Evolutionary conservation across 2,797 vertebrate species (phyloP).

Genomic region (Aratinga solstitialis): DNA sequence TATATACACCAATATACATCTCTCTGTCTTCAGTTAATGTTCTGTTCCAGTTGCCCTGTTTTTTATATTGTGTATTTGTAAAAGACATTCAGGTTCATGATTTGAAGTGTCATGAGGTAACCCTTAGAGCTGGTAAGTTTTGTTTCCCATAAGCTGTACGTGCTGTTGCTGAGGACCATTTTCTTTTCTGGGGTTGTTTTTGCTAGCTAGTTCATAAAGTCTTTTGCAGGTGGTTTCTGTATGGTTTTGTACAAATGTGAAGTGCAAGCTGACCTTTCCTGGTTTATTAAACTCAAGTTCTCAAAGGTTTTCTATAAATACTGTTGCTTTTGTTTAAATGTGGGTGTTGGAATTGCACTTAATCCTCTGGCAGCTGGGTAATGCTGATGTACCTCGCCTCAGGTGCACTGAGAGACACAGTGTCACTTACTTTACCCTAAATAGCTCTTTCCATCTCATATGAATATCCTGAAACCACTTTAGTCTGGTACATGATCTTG

Average conservation of each 20-base stretch:
- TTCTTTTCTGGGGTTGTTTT: constrained; percentile 21
- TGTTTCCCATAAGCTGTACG: constrained; percentile 34
- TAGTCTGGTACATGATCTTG: neutral
- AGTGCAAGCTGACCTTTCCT: constrained; percentile 53
- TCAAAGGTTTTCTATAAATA: constrained; percentile 53
- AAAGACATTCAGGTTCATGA: constrained; percentile 58
- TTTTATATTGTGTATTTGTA: constrained; percentile 76
- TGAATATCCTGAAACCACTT: neutral
- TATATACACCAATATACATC: constrained; percentile 52
- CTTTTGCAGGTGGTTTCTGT: constrained; percentile 55
- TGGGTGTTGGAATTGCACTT: constrained; percentile 39
- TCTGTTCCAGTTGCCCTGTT: constrained; percentile 54
- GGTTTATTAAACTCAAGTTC: constrained; percentile 78
- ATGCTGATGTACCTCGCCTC: neutral
- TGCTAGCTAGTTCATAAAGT: constrained; percentile 31
- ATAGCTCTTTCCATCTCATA: neutral
- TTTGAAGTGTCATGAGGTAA: constrained; percentile 63
- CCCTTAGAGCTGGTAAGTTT: constrained; percentile 27
- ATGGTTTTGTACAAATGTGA: constrained; percentile 71
- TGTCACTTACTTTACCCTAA: neutral
- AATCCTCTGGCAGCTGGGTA: neutral
- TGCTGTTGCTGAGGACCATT: constrained; percentile 51
- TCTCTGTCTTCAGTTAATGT: constrained; percentile 39
- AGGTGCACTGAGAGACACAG: neutral
- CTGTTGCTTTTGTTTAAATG: constrained; percentile 30